phyloP scores from a whole-genome alignment of 92 coral and sea anemone species.

The Chrysogorgia sp. region DNA sequence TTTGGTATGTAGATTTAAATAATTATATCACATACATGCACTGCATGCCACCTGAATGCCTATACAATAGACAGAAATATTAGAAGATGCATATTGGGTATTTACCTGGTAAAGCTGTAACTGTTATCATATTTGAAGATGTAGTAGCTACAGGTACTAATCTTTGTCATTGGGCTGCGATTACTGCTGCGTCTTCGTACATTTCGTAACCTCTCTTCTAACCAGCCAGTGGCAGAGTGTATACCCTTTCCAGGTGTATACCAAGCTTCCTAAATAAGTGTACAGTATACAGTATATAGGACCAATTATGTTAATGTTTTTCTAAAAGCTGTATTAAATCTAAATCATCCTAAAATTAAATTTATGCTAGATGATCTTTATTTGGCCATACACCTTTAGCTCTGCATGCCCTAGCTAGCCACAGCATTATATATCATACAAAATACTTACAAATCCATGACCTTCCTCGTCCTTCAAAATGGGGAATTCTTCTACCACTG shows the following conservation, averaged over 20 bases:
- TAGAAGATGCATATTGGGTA: not conserved
- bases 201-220: conserved; percentile 14
- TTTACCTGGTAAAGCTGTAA: conserved; percentile 6
- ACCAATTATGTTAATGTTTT: too few species aligned
- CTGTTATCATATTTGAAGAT: not conserved
- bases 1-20: too few species aligned
- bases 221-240: conserved; percentile 19
- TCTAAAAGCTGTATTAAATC: too few species aligned
- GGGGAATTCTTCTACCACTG: not conserved
- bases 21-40: too few species aligned
- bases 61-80: too few species aligned
- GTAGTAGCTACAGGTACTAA: not conserved
- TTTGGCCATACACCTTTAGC: too few species aligned
- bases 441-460: conserved; percentile 6
- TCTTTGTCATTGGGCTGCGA: not conserved
- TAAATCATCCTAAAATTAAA: too few species aligned
- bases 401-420: too few species aligned
- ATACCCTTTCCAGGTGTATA: conserved; percentile 23
- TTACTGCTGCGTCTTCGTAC: not conserved
- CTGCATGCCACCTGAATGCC: too few species aligned
- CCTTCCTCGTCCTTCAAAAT: conserved; percentile 5
- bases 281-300: too few species aligned
- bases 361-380: too few species aligned
- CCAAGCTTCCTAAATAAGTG: conserved; percentile 16
- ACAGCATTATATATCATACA: not conserved